These are phyloP conservation scores for Trematomus loennbergii DNA, from an alignment of 2,113 vertebrate species.

Conservation along the genomic window DNA sequence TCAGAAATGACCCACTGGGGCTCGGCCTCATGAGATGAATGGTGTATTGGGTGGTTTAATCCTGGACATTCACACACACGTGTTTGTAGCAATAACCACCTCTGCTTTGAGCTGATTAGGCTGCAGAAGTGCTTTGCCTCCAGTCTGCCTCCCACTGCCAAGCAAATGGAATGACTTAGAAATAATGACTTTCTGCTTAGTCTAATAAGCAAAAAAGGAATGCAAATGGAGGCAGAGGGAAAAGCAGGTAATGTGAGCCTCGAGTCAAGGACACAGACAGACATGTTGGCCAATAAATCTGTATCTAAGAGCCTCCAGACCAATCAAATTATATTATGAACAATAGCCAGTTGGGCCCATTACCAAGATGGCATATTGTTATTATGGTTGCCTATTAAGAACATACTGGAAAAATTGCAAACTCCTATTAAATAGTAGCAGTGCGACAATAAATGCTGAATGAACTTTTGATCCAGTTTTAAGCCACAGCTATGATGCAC, in stretches of 20 bases:
- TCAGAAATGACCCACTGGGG: slow-evolving; percentile 33
- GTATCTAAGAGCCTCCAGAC: slow-evolving; percentile 49
- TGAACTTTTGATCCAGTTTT: no score
- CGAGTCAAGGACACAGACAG: slow-evolving; percentile 66
- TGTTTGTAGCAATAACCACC: slow-evolving; percentile 43
- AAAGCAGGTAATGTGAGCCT: slow-evolving; percentile 54
- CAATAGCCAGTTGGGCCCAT: slow-evolving; percentile 63
- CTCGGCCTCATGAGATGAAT: slow-evolving; percentile 16
- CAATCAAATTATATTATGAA: slow-evolving; percentile 70
- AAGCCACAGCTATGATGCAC: no score
- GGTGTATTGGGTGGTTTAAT: slow-evolving; percentile 41
- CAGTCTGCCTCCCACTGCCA: slow-evolving; percentile 60
- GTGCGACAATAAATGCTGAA: background rate
- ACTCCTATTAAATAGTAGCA: slow-evolving; percentile 13
- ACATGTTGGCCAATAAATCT: slow-evolving; percentile 53
- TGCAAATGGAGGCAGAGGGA: slow-evolving; percentile 46
- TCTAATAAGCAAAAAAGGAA: slow-evolving; percentile 68
- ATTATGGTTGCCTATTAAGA: slow-evolving; percentile 46
- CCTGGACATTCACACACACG: slow-evolving; percentile 26
- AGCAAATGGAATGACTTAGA: slow-evolving; percentile 67
- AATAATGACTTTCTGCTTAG: slow-evolving; percentile 73
- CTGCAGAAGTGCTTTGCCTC: slow-evolving; percentile 58
- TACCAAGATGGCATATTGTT: slow-evolving; percentile 57
- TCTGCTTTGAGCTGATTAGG: slow-evolving; percentile 55
- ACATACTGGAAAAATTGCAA: slow-evolving; percentile 33